phyloP scores from a whole-genome alignment of 1,140 invertebrate genomes.

The Danaus plexippus region DNA sequence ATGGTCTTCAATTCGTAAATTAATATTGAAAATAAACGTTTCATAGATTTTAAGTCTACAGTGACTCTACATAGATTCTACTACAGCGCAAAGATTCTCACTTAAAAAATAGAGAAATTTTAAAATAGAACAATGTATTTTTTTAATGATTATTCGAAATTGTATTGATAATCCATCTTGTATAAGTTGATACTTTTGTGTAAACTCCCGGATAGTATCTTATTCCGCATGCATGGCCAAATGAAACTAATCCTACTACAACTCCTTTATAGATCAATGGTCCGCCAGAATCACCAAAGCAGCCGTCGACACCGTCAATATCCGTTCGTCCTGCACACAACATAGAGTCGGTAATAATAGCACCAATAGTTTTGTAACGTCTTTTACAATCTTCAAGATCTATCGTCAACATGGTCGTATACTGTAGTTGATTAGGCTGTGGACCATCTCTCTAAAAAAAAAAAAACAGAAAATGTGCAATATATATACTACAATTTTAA shows the following conservation, averaged over 20 bases:
- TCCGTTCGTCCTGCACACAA: conserved; percentile 75
- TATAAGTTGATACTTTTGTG: conserved; percentile 70
- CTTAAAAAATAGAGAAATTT: too few relatives aligned
- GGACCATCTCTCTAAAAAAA: conserved; percentile 42
- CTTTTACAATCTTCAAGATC: conserved; percentile 38
- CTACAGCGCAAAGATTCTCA: too few relatives aligned
- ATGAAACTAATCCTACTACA: conserved; percentile 74
- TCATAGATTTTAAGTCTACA: too few relatives aligned
- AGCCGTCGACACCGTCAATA: conserved; percentile 58
- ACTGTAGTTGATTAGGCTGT: conserved; percentile 50
- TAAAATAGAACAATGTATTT: too few relatives aligned
- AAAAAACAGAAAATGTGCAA: neutral
- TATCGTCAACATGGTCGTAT: conserved; percentile 37
- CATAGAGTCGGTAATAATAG: conserved; percentile 70
- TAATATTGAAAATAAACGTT: too few relatives aligned
- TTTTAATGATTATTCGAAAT: conserved; percentile 43
- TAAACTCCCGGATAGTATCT: conserved; percentile 77
- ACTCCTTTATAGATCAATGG: conserved; percentile 64
- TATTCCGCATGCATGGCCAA: conserved; percentile 73
- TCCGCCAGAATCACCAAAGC: conserved; percentile 74
- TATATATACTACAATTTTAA: too few relatives aligned
- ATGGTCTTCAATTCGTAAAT: too few relatives aligned
- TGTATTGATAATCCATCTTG: conserved; percentile 65
- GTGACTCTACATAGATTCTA: too few relatives aligned
- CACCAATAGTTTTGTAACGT: conserved; percentile 46